phyloP scores from a whole-genome alignment of 2,797 vertebrate species.

The Lindbergichthys nudifrons region DNA sequence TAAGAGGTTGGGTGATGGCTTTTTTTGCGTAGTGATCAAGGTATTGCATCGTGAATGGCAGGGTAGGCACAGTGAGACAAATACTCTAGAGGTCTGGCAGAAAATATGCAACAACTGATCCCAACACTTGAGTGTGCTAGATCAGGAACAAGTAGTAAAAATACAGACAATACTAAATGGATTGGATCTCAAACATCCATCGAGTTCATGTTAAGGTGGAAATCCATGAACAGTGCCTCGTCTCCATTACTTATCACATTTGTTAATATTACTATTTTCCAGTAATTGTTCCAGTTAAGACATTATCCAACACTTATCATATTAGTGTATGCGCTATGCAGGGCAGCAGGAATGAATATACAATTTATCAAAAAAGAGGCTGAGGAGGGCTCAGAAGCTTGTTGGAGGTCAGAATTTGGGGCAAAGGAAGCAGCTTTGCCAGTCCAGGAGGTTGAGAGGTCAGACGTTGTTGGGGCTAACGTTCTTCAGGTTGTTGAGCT shows the following conservation, averaged over 20 bases:
- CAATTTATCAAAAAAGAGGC: constrained; percentile 59
- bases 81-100: constrained; percentile 27
- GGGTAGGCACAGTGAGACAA: constrained; percentile 38
- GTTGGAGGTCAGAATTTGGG: constrained; percentile 64
- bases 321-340: constrained; percentile 40
- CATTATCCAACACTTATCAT: constrained; percentile 45
- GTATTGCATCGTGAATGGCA: constrained; percentile 46
- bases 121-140: constrained; percentile 16
- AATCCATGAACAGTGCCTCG: constrained; percentile 34
- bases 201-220: constrained; percentile 35
- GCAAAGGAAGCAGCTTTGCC: constrained; percentile 65
- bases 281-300: constrained; percentile 47
- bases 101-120: constrained; percentile 31
- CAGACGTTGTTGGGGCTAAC: constrained; percentile 93
- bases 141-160: constrained; percentile 37
- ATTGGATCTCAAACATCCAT: constrained; percentile 15
- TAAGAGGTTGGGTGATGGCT: constrained; percentile 13
- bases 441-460: constrained; percentile 75
- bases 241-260: constrained; percentile 32
- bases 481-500: constrained; percentile 96
- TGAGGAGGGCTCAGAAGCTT: constrained; percentile 60
- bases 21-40: constrained; percentile 31
- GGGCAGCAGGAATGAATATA: constrained; percentile 52
- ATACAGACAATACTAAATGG: constrained; percentile 25
- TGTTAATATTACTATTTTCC: constrained; percentile 39